phyloP scores from a whole-genome alignment of 2,888 invertebrate species.

The Acrocyrtus sp. region DNA sequence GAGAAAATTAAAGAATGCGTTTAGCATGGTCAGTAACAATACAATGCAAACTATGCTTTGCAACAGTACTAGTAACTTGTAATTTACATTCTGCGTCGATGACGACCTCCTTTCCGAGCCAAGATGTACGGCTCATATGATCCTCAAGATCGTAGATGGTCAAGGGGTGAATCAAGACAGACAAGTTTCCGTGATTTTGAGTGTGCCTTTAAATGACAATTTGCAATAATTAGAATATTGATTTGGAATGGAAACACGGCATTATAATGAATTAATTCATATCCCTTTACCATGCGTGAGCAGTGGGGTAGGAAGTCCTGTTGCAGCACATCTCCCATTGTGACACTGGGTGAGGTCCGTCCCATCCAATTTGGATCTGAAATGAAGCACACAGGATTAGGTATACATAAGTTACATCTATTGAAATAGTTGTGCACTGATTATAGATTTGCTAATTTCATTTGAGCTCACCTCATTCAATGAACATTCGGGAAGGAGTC shows the following conservation, averaged over 20 bases:
- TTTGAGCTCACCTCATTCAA: slow-evolving; percentile 36
- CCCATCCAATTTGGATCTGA: slow-evolving; percentile 48
- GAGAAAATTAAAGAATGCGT: too few relatives aligned
- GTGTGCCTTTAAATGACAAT: slow-evolving; percentile 31
- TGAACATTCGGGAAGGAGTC: slow-evolving; percentile 39
- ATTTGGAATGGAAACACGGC: too few relatives aligned
- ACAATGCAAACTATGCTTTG: too few relatives aligned
- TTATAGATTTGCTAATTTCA: not conserved
- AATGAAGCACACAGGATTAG: too few relatives aligned
- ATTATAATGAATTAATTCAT: too few relatives aligned
- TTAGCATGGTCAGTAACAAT: too few relatives aligned
- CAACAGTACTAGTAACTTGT: too few relatives aligned
- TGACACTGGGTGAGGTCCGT: slow-evolving; percentile 56
- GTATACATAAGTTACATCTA: too few relatives aligned
- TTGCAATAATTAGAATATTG: too few relatives aligned
- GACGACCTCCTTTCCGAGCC: slow-evolving; percentile 56
- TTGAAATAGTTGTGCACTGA: too few relatives aligned
- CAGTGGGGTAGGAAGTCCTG: slow-evolving; percentile 43
- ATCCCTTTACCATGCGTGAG: slow-evolving; percentile 35
- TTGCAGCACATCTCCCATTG: slow-evolving; percentile 61
- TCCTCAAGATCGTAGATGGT: slow-evolving; percentile 56
- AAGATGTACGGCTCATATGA: slow-evolving; percentile 44
- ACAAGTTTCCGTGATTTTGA: slow-evolving; percentile 59
- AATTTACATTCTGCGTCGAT: slow-evolving; percentile 52
- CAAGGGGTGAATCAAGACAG: slow-evolving; percentile 56